Percentiles rank a stretch among this genome's conserved stretches.
These are phyloP conservation scores for Eupithecia centaureata DNA, from an alignment of 2,888 invertebrate genomes.

Conservation along the genomic window DNA sequence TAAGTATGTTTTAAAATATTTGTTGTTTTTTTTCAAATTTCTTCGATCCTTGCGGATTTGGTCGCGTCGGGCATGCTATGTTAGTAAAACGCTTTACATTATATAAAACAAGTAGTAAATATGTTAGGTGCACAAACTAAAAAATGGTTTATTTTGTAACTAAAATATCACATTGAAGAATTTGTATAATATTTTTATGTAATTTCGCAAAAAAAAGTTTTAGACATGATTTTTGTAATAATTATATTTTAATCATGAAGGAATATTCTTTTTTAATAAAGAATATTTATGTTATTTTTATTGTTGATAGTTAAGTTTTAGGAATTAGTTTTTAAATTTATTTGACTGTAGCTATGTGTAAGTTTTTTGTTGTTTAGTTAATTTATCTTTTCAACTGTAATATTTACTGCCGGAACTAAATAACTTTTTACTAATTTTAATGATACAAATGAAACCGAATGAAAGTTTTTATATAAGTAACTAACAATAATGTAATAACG, in stretches of 20 bases:
- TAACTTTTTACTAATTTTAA: background rate
- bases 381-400: background rate
- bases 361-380: background rate
- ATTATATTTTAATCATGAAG: background rate
- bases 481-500: background rate
- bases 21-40: background rate
- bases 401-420: background rate
- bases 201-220: background rate
- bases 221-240: background rate
- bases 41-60: background rate
- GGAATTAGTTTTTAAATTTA: background rate
- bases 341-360: background rate
- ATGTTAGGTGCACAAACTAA: background rate
- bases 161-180: background rate
- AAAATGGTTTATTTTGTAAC: background rate
- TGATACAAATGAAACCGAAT: background rate
- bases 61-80: background rate
- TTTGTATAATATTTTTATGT: background rate
- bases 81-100: background rate
- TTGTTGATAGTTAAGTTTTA: background rate
- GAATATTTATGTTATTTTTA: background rate
- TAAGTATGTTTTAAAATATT: background rate
- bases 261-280: background rate
- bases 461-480: background rate
- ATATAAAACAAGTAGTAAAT: background rate